phyloP scores from a whole-genome alignment of 2,797 vertebrate genomes.

The Microcaecilia unicolor region DNA sequence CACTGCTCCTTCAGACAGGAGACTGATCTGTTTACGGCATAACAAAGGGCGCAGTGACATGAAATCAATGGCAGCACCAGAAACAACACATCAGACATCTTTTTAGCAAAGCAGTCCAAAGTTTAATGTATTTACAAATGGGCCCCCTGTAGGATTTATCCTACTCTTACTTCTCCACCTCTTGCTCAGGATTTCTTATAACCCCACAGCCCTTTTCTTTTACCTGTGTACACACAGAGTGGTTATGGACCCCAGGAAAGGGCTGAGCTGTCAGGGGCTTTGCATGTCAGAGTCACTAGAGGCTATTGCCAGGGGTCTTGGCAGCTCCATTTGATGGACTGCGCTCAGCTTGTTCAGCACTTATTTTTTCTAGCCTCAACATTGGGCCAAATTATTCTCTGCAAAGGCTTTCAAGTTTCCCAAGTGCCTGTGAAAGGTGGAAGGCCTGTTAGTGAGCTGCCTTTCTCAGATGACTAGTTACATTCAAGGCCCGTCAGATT shows the following conservation, averaged over 20 bases:
- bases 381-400: conserved; percentile 56
- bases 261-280: too few relatives aligned
- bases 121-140: too few relatives aligned
- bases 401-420: conserved; percentile 48
- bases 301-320: conserved; percentile 16
- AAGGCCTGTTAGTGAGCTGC: conserved; percentile 63
- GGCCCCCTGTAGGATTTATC: too few relatives aligned
- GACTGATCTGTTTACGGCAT: not conserved
- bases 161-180: too few relatives aligned
- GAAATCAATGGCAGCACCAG: not conserved
- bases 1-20: not conserved
- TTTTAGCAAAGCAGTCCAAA: too few relatives aligned
- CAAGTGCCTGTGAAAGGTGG: conserved; percentile 68
- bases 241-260: too few relatives aligned
- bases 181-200: too few relatives aligned
- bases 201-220: too few relatives aligned
- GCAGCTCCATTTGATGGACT: conserved; percentile 36
- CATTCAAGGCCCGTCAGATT: conserved; percentile 69
- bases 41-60: not conserved
- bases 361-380: conserved; percentile 43
- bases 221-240: too few relatives aligned
- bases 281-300: too few relatives aligned
- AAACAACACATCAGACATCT: not conserved
- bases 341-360: conserved; percentile 31
- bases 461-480: conserved; percentile 73